phyloP scores from a whole-genome alignment of 2,888 invertebrate species.

The Torymus texanus region DNA sequence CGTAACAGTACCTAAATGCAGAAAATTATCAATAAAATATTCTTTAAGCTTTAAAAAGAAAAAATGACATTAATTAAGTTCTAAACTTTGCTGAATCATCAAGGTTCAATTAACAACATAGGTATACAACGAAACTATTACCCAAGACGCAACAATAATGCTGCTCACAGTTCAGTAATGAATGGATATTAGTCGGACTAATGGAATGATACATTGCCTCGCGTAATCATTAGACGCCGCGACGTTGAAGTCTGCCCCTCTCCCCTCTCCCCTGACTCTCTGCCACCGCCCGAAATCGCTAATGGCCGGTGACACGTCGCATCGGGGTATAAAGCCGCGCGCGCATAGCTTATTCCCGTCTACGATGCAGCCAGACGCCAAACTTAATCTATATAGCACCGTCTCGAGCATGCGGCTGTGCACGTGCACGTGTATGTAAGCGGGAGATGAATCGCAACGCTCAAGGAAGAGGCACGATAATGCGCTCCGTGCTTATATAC shows the following conservation, averaged over 20 bases:
- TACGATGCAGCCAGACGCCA: constrained; percentile 1
- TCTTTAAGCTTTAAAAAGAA: no score
- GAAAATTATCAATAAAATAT: no score
- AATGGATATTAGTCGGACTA: constrained; percentile 1
- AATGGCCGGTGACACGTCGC: constrained; percentile 45
- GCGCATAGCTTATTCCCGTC: neutral
- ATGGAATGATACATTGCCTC: constrained; percentile 25
- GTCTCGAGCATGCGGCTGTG: neutral
- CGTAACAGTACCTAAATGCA: no score
- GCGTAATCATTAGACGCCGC: constrained; percentile 28
- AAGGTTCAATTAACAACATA: no score
- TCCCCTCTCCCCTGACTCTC: neutral
- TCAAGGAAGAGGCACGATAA: neutral
- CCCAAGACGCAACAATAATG: no score
- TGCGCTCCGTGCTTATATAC: neutral
- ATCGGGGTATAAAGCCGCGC: constrained; percentile 15
- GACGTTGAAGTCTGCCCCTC: constrained; percentile 37
- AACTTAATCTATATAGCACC: constrained; percentile 35
- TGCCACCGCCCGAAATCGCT: constrained; percentile 15
- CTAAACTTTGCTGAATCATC: no score
- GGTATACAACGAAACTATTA: no score
- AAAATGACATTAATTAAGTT: no score
- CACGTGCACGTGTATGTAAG: neutral
- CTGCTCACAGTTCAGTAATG: neutral
- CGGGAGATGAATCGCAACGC: no score